Conservation (phyloP, 2,797 vertebrate genomes). For the Oryzias dopingdopingensis region DNA sequence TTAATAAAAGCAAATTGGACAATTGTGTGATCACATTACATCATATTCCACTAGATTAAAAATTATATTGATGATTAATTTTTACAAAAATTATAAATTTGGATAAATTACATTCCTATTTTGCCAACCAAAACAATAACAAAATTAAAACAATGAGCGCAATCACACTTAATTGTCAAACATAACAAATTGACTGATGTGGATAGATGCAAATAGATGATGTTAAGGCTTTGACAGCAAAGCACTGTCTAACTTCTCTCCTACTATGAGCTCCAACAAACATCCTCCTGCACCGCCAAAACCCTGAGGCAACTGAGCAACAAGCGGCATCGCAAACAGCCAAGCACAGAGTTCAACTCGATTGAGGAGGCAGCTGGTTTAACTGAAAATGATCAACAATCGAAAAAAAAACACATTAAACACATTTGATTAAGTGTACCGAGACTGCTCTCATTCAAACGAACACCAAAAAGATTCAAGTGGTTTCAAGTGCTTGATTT, state of each 20-base stretch:
- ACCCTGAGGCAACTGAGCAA: slow-evolving; percentile 34
- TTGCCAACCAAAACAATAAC: neutral
- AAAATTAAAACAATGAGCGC: slow-evolving; percentile 3
- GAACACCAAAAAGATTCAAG: no score
- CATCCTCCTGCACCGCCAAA: slow-evolving; percentile 23
- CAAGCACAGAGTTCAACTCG: slow-evolving; percentile 26
- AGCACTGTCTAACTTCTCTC: slow-evolving; percentile 3
- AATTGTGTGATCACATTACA: no score
- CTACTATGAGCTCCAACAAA: slow-evolving; percentile 11
- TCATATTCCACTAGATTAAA: no score
- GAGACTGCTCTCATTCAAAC: no score
- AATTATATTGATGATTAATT: no score
- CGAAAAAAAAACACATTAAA: no score
- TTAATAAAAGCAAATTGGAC: no score
- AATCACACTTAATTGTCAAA: slow-evolving; percentile 28
- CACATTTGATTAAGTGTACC: no score
- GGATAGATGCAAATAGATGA: neutral
- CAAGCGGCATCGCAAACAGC: slow-evolving; percentile 41
- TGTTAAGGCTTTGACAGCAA: slow-evolving; percentile 3
- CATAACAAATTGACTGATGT: neutral
- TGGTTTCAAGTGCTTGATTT: no score
- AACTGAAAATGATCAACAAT: slow-evolving; percentile 26
- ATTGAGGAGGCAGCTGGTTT: slow-evolving; percentile 31
- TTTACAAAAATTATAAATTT: no score
- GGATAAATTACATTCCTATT: no score